A percentile compares a stretch with the other conserved stretches of the same genome.
Evolutionary conservation across 2,113 vertebrate genomes (phyloP).

Genomic region (Hassar affinis): DNA sequence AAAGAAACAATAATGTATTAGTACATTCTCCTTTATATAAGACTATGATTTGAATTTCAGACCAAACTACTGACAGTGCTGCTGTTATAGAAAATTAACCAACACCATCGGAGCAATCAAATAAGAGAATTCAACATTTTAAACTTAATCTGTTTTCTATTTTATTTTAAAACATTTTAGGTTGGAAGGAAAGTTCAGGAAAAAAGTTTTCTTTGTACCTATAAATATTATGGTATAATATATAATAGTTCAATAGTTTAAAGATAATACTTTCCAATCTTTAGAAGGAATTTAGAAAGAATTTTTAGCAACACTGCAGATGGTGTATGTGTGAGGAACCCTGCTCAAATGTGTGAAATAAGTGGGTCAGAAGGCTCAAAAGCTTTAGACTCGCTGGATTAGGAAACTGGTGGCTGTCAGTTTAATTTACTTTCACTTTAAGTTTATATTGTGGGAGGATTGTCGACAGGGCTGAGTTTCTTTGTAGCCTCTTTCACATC

Average conservation of each 20-base stretch:
- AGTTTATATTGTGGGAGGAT: neutral
- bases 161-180: neutral
- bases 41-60: neutral
- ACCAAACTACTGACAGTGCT: neutral
- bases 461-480: neutral
- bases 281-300: neutral
- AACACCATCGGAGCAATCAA: neutral
- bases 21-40: neutral
- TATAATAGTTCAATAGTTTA: neutral
- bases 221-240: neutral
- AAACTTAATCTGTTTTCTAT: neutral
- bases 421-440: neutral
- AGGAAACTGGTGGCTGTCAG: conserved; percentile 9
- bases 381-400: neutral
- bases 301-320: neutral
- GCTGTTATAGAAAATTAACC: neutral
- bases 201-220: neutral
- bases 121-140: neutral
- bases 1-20: neutral
- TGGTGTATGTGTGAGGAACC: neutral
- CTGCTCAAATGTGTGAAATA: neutral
- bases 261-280: neutral
- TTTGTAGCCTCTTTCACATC: neutral
- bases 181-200: neutral
- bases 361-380: conserved; percentile 4